Evolutionary conservation across 2,888 invertebrate species (phyloP).

Genomic region (Eugnorisma glareosa): DNA sequence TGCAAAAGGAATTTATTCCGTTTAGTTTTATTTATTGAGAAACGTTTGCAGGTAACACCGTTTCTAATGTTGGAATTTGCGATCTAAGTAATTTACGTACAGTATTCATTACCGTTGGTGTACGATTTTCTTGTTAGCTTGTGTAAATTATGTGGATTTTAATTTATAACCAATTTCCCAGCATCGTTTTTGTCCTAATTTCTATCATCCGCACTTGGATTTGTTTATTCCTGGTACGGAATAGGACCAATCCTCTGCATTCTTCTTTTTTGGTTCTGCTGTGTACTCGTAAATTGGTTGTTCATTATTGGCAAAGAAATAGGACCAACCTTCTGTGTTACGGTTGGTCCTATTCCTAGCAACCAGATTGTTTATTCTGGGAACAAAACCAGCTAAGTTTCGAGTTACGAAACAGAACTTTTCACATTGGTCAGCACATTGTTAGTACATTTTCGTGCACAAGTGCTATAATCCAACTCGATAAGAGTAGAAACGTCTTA

Average conservation of each 20-base stretch:
- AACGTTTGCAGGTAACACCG: constrained; percentile 56
- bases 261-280: not conserved
- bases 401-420: constrained; percentile 25
- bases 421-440: constrained; percentile 21
- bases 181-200: not conserved
- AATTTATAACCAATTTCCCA: constrained; percentile 6
- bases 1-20: constrained; percentile 67
- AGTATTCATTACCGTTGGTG: constrained; percentile 46
- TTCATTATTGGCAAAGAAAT: not conserved
- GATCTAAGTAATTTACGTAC: constrained; percentile 52
- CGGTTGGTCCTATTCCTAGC: not conserved
- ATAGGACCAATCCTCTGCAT: not conserved
- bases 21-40: constrained; percentile 68
- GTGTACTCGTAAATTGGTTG: not conserved
- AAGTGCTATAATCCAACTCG: constrained; percentile 23
- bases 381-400: constrained; percentile 1
- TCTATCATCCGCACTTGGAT: not conserved
- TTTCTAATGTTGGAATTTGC: constrained; percentile 50
- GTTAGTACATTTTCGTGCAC: constrained; percentile 26
- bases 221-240: not conserved
- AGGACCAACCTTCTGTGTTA: not conserved
- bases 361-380: constrained; percentile 11
- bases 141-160: constrained; percentile 33
- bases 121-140: constrained; percentile 43
- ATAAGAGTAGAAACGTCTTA: constrained; percentile 1